Conservation (phyloP, 2,113 vertebrate genomes). For the Tragelaphus imberbis region DNA sequence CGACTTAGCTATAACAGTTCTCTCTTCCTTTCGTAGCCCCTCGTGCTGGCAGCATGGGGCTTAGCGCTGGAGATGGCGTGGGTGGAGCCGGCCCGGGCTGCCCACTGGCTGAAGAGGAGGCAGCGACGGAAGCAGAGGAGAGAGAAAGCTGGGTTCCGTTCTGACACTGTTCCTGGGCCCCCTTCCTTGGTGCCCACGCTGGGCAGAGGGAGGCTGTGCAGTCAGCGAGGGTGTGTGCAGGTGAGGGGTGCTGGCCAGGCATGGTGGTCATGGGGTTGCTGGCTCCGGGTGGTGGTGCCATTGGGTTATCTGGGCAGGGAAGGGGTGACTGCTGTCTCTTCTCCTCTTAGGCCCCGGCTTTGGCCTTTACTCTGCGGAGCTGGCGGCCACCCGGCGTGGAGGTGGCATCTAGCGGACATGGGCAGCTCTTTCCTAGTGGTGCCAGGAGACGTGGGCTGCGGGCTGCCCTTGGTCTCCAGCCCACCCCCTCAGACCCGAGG, state of each 20-base stretch:
- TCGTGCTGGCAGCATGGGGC: slow-evolving; percentile 84
- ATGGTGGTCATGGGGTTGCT: not conserved
- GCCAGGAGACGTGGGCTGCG: slow-evolving; percentile 56
- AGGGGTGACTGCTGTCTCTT: not conserved
- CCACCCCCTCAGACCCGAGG: not conserved
- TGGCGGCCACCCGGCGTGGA: slow-evolving; percentile 52
- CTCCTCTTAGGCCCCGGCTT: slow-evolving; percentile 24
- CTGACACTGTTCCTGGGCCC: not conserved
- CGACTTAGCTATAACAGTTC: not conserved
- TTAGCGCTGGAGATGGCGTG: slow-evolving; percentile 82
- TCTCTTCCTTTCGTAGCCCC: slow-evolving; percentile 75
- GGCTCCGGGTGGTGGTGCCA: not conserved
- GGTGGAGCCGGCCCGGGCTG: slow-evolving; percentile 72
- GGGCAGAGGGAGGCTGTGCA: not conserved
- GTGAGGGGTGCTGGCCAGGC: slow-evolving; percentile 40
- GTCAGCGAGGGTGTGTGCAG: slow-evolving; percentile 18
- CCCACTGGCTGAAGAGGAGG: slow-evolving; percentile 80
- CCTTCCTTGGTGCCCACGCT: not conserved
- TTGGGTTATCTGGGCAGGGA: slow-evolving; percentile 27
- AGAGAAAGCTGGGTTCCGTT: not conserved
- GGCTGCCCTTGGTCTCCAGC: slow-evolving; percentile 36
- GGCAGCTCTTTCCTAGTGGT: not conserved
- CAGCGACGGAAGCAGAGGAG: not conserved
- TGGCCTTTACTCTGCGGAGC: slow-evolving; percentile 57
- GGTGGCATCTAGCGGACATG: not conserved